These are phyloP conservation scores for Patella depressa DNA, from an alignment of 2,888 invertebrate species.

Conservation along the genomic window DNA sequence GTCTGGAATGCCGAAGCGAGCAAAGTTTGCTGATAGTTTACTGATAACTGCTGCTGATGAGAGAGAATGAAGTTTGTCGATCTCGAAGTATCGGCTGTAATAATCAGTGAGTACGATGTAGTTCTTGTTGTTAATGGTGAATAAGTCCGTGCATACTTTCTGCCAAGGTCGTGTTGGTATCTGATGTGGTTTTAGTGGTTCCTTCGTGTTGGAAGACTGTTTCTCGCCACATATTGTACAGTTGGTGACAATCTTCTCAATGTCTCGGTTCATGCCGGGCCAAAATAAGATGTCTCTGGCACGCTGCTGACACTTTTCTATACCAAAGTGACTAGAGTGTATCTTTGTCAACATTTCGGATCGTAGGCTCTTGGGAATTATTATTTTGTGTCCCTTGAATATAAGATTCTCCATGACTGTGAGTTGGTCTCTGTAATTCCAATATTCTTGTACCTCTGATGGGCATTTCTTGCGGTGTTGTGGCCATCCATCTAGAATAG, in stretches of 20 bases:
- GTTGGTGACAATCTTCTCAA: conserved; percentile 30
- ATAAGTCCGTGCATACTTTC: conserved; percentile 38
- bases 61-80: conserved; percentile 19
- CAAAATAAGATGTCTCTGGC: conserved; percentile 40
- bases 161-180: conserved; percentile 36
- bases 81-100: conserved; percentile 30
- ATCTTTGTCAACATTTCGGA: conserved; percentile 32
- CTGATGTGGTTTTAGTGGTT: conserved; percentile 33
- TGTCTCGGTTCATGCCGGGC: conserved; percentile 35
- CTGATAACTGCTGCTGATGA: conserved; percentile 6
- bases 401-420: background rate
- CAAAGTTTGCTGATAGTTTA: conserved; percentile 18
- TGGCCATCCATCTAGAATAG: conserved; percentile 23
- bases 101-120: conserved; percentile 34
- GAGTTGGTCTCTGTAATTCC: background rate
- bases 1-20: conserved; percentile 22
- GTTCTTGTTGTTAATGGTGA: conserved; percentile 29
- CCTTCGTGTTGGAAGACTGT: conserved; percentile 33
- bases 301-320: conserved; percentile 29
- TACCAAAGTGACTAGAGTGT: conserved; percentile 41
- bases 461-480: no score
- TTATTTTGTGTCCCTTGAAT: conserved; percentile 10
- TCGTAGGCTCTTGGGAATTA: conserved; percentile 34
- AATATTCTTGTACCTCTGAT: background rate
- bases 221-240: conserved; percentile 31